Conservation (phyloP, 2,797 vertebrate species). For the Smutsia temminckii region DNA sequence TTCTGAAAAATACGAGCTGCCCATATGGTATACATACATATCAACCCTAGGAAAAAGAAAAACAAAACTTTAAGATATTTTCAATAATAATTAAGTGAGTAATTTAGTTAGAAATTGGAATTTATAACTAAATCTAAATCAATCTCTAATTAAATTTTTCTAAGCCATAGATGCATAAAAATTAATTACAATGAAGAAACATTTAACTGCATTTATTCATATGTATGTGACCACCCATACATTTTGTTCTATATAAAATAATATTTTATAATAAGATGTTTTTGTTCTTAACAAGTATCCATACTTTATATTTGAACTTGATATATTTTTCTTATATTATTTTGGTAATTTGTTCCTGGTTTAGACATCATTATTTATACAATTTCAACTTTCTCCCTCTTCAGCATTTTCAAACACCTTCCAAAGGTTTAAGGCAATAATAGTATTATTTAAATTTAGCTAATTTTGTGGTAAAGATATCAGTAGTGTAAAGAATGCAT, state of each 20-base stretch:
- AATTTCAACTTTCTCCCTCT: background rate
- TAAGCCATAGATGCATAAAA: background rate
- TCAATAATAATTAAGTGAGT: background rate
- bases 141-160: conserved; percentile 9
- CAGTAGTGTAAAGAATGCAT: background rate
- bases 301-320: background rate
- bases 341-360: background rate
- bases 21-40: background rate
- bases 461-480: background rate
- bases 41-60: background rate
- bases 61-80: background rate
- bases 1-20: background rate
- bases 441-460: background rate
- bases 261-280: background rate
- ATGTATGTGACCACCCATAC: background rate
- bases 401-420: background rate
- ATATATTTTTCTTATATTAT: background rate
- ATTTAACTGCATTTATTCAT: background rate
- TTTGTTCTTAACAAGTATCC: background rate
- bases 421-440: background rate
- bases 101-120: conserved; percentile 10
- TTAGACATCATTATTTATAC: background rate
- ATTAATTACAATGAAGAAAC: background rate
- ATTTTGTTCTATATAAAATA: background rate
- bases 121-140: background rate